Percentiles rank a stretch among this genome's conserved stretches.
phyloP scores from a whole-genome alignment of 92 coral and sea anemone species.

The Epizoanthus rinbou region DNA sequence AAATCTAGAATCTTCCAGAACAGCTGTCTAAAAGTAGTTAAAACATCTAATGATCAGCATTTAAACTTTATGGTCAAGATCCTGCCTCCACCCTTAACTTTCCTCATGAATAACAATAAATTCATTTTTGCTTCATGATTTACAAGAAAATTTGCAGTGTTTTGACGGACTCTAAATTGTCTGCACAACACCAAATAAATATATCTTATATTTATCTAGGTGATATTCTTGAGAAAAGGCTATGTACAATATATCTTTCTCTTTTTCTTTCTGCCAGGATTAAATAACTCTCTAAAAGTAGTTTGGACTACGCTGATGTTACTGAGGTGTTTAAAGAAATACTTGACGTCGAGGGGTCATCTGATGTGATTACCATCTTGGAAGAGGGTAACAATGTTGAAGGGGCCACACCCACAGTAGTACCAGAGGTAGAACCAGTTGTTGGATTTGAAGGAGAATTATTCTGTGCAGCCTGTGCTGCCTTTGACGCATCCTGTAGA shows the following conservation, averaged over 20 bases:
- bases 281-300: conserved; percentile 42
- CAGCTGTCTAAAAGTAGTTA: too few species aligned
- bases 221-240: conserved; percentile 35
- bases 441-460: conserved; percentile 11
- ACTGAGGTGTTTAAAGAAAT: conserved; percentile 39
- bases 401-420: not conserved
- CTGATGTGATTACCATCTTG: conserved; percentile 16
- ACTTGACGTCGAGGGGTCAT: conserved; percentile 25
- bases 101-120: conserved; percentile 29
- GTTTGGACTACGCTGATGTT: conserved; percentile 26
- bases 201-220: conserved; percentile 43
- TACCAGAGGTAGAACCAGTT: not conserved
- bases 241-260: conserved; percentile 41
- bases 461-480: conserved; percentile 25
- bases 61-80: too few species aligned
- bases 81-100: not conserved
- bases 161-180: conserved; percentile 19
- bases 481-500: conserved; percentile 22
- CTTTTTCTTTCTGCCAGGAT: conserved; percentile 4
- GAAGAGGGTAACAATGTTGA: not conserved
- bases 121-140: conserved; percentile 7
- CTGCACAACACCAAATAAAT: conserved; percentile 42
- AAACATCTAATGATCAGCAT: too few species aligned
- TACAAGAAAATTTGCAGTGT: conserved; percentile 6
- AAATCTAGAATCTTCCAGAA: too few species aligned